Base-by-base conservation (phyloP, 35 echinoderm and acorn worm genomes). In the Apostichopus californicus region DNA sequence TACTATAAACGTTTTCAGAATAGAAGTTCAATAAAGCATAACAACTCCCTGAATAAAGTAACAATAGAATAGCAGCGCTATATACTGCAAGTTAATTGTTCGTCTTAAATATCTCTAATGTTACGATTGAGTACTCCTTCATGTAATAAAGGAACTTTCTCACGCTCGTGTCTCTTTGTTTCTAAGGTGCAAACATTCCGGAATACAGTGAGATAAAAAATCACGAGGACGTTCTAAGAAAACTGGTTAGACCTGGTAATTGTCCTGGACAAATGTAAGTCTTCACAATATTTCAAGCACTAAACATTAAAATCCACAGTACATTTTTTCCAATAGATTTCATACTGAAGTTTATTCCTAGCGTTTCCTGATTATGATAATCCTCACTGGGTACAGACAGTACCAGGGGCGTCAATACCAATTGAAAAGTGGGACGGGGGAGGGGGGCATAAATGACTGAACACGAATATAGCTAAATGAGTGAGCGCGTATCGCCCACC, bases 261-360 rank as follows among this genome's bases (percentile, higher is more conserved):
- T 84, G 81, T 10, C 81, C 81, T 9, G 6, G 81, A 18, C 53
- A 84, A 84, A 20, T 84, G 81, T 84, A 84, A 57, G 58, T 61
- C 34, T 46, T 28, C 26, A 28, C 26, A 28, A 28, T 28, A 28
- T 28, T 28, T 28, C 26, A 28, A 28, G 26, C 26, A 28, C 26
- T 28, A 28, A 28, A 28, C 26, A 28, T 28, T 28, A 28, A 28
- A 28, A 28, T 28, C 26, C 26, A 28, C 26, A 28, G 26, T 28
- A 28, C 26, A 28, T 28, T 28, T 28, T 28, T 28, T 28, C 26
- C 26, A 28, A 28, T 28, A 28, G 26, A 28, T 28, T 28, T 28
- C 26, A 28, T 28, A 28, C 26, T 28, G 26, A 28, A 28, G 26
- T 28, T 28, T 3, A 46, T 46, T 46, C 34, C 34, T 46, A 46